Conservation (phyloP, 2,888 invertebrate species). For the Eilema griseolum region DNA sequence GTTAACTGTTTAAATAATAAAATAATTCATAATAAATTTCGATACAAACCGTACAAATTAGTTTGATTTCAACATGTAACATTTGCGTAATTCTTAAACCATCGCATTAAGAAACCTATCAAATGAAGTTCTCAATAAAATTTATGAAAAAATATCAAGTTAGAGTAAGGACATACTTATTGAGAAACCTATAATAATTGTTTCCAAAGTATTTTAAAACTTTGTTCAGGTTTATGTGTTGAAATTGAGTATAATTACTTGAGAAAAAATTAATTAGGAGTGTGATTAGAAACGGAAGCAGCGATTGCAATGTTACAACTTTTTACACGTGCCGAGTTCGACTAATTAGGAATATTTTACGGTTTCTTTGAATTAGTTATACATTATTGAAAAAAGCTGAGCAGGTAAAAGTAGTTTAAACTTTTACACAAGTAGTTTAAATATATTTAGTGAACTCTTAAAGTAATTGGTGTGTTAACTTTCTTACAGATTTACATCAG, state of each 20-base stretch:
- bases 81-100: background rate
- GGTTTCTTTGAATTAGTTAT: background rate
- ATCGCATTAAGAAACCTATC: background rate
- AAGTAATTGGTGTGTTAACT: too few relatives aligned
- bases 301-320: conserved; percentile 29
- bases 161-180: background rate
- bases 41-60: too few relatives aligned
- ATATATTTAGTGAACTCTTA: too few relatives aligned
- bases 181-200: conserved; percentile 17
- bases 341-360: background rate
- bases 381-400: background rate
- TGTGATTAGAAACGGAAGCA: conserved; percentile 28
- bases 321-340: conserved; percentile 3
- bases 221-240: conserved; percentile 18
- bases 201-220: conserved; percentile 25
- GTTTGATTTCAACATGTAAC: background rate
- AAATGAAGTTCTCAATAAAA: background rate
- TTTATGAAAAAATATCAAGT: background rate
- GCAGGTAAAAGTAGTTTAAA: background rate
- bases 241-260: conserved; percentile 26
- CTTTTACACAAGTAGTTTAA: too few relatives aligned
- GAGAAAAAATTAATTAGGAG: conserved; percentile 33
- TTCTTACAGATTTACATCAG: too few relatives aligned
- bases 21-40: too few relatives aligned
- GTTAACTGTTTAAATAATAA: too few relatives aligned